phyloP scores from a whole-genome alignment of 2,113 vertebrate genomes.

The Serilophus lunatus region DNA sequence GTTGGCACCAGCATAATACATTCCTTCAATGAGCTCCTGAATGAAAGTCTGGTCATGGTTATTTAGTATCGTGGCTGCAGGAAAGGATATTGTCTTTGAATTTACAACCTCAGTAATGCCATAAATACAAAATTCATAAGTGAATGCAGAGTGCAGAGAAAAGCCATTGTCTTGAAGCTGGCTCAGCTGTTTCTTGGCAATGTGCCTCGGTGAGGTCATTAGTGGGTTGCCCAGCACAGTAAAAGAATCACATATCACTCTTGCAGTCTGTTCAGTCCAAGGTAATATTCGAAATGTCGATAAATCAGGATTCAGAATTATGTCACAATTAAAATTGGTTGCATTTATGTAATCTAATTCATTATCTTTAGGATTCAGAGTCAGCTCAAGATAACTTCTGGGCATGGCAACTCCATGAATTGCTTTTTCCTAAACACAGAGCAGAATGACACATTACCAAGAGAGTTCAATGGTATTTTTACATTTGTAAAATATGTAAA shows the following conservation, averaged over 20 bases:
- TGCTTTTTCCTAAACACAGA: slow-evolving; percentile 84
- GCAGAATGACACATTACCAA: not conserved
- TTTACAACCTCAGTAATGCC: slow-evolving; percentile 82
- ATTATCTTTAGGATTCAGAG: slow-evolving; percentile 80
- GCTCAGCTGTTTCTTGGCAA: slow-evolving; percentile 84
- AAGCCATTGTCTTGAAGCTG: slow-evolving; percentile 85
- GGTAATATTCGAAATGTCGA: slow-evolving; percentile 85
- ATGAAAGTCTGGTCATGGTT: slow-evolving; percentile 88
- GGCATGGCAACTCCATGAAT: slow-evolving; percentile 86
- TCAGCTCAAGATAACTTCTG: slow-evolving; percentile 89
- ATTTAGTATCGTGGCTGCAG: slow-evolving; percentile 83
- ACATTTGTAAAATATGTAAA: not conserved
- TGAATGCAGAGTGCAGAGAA: slow-evolving; percentile 84
- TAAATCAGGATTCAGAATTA: slow-evolving; percentile 89
- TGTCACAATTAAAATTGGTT: slow-evolving; percentile 86
- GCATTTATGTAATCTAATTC: slow-evolving; percentile 83
- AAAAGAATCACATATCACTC: slow-evolving; percentile 92
- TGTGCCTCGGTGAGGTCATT: slow-evolving; percentile 84
- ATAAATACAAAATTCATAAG: slow-evolving; percentile 90
- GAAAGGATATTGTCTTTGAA: slow-evolving; percentile 86
- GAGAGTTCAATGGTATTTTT: not conserved
- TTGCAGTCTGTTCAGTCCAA: slow-evolving; percentile 87
- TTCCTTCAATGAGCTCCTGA: slow-evolving; percentile 88
- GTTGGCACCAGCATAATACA: slow-evolving; percentile 88
- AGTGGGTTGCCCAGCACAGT: slow-evolving; percentile 81